These are phyloP conservation scores for Apostichopus japonicus DNA, from an alignment of 35 echinoderm and acorn worm genomes.

Conservation along the genomic window DNA sequence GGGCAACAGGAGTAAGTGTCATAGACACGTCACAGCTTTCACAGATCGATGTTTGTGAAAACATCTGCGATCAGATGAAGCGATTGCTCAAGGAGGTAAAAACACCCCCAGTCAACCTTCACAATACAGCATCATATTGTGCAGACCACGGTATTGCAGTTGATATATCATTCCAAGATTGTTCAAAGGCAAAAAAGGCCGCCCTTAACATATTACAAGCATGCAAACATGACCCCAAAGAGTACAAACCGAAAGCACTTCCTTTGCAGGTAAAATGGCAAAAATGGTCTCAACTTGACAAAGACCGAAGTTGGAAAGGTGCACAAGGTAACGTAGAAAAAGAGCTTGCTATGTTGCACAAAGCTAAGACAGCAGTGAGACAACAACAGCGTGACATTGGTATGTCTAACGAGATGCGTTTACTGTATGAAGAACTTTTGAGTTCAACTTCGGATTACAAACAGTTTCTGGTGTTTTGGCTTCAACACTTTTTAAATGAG, in stretches of 20 bases:
- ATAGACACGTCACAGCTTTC: not conserved
- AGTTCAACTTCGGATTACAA: not conserved
- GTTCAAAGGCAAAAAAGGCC: not conserved
- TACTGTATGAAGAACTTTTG: not conserved
- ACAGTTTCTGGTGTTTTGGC: constrained; percentile 24
- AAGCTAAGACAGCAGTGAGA: not conserved
- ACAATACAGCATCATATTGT: not conserved
- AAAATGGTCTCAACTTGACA: too few relatives aligned
- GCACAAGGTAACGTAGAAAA: not conserved
- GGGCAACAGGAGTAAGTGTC: not conserved
- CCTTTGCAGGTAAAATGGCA: not conserved
- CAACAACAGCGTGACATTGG: constrained; percentile 14
- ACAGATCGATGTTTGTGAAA: not conserved
- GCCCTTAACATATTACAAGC: not conserved
- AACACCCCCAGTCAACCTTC: not conserved
- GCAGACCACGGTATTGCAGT: not conserved
- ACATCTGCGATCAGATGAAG: not conserved
- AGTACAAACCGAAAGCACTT: not conserved
- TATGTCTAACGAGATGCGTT: not conserved
- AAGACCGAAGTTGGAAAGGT: too few relatives aligned
- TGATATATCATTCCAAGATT: not conserved
- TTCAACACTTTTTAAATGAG: constrained; percentile 37
- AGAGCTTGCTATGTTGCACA: not conserved
- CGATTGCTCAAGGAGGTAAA: not conserved
- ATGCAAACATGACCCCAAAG: not conserved